Base-by-base conservation (phyloP, 1,140 invertebrate species). In the Schlechtendalia chinensis region DNA sequence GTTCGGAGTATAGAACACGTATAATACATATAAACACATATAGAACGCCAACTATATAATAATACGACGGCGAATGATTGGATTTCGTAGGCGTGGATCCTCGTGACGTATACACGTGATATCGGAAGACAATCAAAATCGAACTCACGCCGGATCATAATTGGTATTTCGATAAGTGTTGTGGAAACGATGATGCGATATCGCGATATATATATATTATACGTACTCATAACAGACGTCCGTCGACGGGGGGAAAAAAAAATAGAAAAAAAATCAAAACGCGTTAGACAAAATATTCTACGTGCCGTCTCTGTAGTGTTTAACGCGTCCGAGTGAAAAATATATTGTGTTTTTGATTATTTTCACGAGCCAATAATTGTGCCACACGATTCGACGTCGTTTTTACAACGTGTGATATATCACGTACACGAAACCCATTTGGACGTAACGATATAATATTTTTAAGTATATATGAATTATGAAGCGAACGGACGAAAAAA, bases 101-200 rank as follows among this genome's bases (percentile, higher is more conserved):
- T 22, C 39, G 39, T 5, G 14, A 47, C 39, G 32, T n/a, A 61
- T 17, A 12, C 16, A 47, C 12, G 65, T 69, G 65, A 69, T 69
- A 69, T 69, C 65, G 11, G 65, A 45, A 45, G 32, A 69, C 65
- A 47, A 69, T 69, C 65, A 45, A 47, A 69, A 69, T 24, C 2
- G 63, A 67, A 67, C 3, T 8, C 32, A 8, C 32, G 32, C 63
- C n/a, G 19, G 5, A 12, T 47, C 39, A 47, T 69, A 69, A 69
- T 69, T 69, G 65, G 65, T 47, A 47, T 69, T 69, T 69, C 39
- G 65, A 69, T 69, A 47, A 69, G 65, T 69, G 39, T 69, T 22
- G 65, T 47, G 65, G 65, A 69, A 69, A 69, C 24, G 65, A 24
- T 47, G 65, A 47, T 67, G 45, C n/a, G 32, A 39, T 39, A 39